phyloP scores from a whole-genome alignment of 2,888 invertebrate species.

The Diogma glabrata region DNA sequence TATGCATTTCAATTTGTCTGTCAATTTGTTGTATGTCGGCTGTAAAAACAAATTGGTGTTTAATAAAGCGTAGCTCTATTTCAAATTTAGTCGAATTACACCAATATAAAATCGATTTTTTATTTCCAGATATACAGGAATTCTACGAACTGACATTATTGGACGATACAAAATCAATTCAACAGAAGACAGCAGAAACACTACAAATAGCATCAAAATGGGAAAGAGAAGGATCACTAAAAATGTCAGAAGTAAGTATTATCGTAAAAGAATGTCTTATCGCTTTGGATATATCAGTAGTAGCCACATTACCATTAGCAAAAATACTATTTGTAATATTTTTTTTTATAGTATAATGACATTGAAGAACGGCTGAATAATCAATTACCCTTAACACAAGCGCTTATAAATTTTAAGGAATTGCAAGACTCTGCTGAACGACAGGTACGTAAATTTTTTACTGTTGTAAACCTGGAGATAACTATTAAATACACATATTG shows the following conservation, averaged over 20 bases:
- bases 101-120: too few relatives aligned
- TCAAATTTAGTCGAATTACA: too few relatives aligned
- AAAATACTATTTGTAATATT: not conserved
- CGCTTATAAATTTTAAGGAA: constrained; percentile 36
- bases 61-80: too few relatives aligned
- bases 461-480: too few relatives aligned
- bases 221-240: constrained; percentile 48
- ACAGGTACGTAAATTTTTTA: too few relatives aligned
- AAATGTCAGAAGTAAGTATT: constrained; percentile 34
- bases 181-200: constrained; percentile 93
- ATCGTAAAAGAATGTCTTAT: too few relatives aligned
- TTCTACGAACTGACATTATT: constrained; percentile 95
- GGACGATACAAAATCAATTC: constrained; percentile 88
- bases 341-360: not conserved
- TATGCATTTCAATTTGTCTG: too few relatives aligned
- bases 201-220: constrained; percentile 91
- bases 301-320: too few relatives aligned
- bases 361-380: not conserved
- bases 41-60: too few relatives aligned
- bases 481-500: too few relatives aligned
- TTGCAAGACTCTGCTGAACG: constrained; percentile 20
- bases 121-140: constrained; percentile 87
- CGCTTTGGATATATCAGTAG: too few relatives aligned
- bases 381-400: constrained; percentile 34
- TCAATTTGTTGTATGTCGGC: too few relatives aligned